A percentile compares a stretch with the other conserved stretches of the same genome.
Evolutionary conservation across 2,888 invertebrate species (phyloP).

Genomic region (Xestia ashworthii): DNA sequence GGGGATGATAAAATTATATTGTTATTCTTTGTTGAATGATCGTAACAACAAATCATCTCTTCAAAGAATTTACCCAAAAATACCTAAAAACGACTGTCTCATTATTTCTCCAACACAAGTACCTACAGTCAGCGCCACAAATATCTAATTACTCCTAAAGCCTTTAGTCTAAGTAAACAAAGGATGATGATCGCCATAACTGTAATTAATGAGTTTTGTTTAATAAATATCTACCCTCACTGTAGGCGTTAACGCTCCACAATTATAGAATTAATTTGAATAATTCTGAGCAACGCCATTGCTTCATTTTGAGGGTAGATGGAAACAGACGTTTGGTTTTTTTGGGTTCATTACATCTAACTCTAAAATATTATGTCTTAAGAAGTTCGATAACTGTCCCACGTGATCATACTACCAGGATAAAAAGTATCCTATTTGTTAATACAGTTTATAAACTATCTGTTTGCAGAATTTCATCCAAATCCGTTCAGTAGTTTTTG

Average conservation of each 20-base stretch:
- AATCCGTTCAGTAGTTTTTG: no score
- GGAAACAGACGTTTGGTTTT: constrained; percentile 50
- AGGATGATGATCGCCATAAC: constrained; percentile 66
- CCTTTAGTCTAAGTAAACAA: constrained; percentile 59
- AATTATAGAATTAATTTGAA: constrained; percentile 72
- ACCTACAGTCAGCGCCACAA: constrained; percentile 45
- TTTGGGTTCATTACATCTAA: background rate
- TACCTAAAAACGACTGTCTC: constrained; percentile 6
- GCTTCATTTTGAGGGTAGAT: constrained; percentile 62
- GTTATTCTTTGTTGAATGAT: background rate
- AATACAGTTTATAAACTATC: no score
- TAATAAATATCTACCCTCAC: constrained; percentile 67
- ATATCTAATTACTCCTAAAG: constrained; percentile 62
- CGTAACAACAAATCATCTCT: background rate
- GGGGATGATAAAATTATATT: background rate
- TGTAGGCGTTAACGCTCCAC: constrained; percentile 61
- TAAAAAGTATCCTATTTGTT: no score
- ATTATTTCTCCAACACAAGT: constrained; percentile 30
- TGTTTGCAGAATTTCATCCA: no score
- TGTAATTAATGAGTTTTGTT: constrained; percentile 72
- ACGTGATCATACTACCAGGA: no score
- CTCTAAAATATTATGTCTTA: background rate
- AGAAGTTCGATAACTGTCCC: no score
- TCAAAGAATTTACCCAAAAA: constrained; percentile 7
- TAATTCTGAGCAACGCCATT: constrained; percentile 66